Evolutionary conservation across 2,113 vertebrate species (phyloP).

Genomic region (Sceloporus tristichus): DNA sequence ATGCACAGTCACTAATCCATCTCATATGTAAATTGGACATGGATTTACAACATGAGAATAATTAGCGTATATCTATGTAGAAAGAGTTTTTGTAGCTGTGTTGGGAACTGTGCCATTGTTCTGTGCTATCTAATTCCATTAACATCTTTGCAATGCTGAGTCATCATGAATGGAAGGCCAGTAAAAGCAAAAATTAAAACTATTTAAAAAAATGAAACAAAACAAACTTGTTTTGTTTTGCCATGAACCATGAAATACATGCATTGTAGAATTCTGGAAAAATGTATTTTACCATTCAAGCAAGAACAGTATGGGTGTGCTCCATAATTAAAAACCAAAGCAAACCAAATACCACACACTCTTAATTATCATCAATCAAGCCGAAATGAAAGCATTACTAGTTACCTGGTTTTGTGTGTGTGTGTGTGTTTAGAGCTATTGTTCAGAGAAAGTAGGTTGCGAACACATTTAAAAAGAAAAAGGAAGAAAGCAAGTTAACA

Average conservation of each 20-base stretch:
- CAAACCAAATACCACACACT: constrained; percentile 45
- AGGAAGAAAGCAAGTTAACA: constrained; percentile 68
- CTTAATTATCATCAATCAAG: constrained; percentile 68
- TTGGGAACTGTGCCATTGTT: constrained; percentile 51
- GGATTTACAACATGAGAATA: constrained; percentile 68
- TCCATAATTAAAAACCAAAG: constrained; percentile 37
- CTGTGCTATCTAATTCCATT: constrained; percentile 66
- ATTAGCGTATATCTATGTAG: constrained; percentile 55
- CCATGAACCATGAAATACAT: constrained; percentile 52
- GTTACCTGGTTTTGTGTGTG: not conserved
- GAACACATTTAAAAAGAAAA: constrained; percentile 43
- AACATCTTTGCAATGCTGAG: constrained; percentile 65
- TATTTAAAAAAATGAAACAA: not conserved
- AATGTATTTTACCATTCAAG: constrained; percentile 49
- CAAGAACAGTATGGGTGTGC: constrained; percentile 57
- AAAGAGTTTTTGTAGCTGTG: constrained; percentile 57
- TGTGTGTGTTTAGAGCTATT: constrained; percentile 40
- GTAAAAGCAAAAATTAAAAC: constrained; percentile 34
- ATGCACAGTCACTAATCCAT: constrained; percentile 12
- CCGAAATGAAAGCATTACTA: constrained; percentile 49
- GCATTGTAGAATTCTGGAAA: constrained; percentile 32
- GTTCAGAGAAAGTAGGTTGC: constrained; percentile 56
- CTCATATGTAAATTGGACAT: constrained; percentile 65
- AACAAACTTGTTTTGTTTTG: constrained; percentile 39
- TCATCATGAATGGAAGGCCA: constrained; percentile 64